These are phyloP conservation scores for Gasteruption jaculator DNA, from an alignment of 2,888 invertebrate genomes.

Conservation along the genomic window DNA sequence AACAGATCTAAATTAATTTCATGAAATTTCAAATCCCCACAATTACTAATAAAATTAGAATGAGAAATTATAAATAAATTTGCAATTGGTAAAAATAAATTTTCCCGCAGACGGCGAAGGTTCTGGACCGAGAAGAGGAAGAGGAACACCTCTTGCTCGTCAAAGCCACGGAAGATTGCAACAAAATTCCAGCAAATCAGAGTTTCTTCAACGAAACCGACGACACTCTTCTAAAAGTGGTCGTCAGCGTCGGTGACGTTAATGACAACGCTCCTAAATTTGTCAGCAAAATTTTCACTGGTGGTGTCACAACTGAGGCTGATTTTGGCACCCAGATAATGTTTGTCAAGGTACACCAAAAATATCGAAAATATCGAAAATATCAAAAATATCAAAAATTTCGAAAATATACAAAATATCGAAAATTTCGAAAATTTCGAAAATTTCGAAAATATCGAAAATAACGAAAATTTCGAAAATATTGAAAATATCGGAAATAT, in stretches of 20 bases:
- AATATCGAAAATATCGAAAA: not conserved
- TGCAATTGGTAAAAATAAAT: not conserved
- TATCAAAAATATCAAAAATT: not conserved
- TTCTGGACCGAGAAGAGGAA: slow-evolving; percentile 71
- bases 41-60: too few relatives aligned
- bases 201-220: slow-evolving; percentile 58
- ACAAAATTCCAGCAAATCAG: slow-evolving; percentile 57
- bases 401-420: not conserved
- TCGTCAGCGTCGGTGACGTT: slow-evolving; percentile 72
- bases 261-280: slow-evolving; percentile 91
- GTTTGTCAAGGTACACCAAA: slow-evolving; percentile 66
- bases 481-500: too few relatives aligned
- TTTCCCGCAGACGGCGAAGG: slow-evolving; percentile 54
- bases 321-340: slow-evolving; percentile 87
- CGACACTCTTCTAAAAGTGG: slow-evolving; percentile 67
- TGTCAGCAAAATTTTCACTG: slow-evolving; percentile 77
- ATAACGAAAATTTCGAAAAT: slow-evolving; percentile 1
- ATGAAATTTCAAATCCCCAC: too few relatives aligned
- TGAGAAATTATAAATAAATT: not conserved
- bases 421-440: not conserved
- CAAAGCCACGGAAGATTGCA: slow-evolving; percentile 81
- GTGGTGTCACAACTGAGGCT: slow-evolving; percentile 90
- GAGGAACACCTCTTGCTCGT: slow-evolving; percentile 68
- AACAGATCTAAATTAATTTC: too few relatives aligned
- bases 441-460: not conserved